A percentile compares a stretch with the other conserved stretches of the same genome.
Evolutionary conservation across 2,797 vertebrate genomes (phyloP).

Genomic region (Jordanella pulchra): DNA sequence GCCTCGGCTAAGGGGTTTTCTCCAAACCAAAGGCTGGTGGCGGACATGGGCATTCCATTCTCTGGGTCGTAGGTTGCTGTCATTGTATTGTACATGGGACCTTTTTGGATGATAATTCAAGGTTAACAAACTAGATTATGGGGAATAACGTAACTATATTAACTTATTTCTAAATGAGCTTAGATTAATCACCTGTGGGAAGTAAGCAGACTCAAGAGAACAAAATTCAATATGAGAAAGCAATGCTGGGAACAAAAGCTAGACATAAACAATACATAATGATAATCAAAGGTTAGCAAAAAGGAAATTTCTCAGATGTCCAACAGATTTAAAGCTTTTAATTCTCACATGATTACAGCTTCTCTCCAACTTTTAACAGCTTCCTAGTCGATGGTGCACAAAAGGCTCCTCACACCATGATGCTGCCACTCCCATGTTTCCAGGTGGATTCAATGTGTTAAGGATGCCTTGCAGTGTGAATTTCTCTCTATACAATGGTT

Average conservation of each 20-base stretch:
- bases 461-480: not conserved
- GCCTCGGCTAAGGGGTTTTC: constrained; percentile 85
- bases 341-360: not conserved
- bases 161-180: not conserved
- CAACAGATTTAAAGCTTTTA: not conserved
- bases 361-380: not conserved
- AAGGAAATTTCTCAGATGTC: not conserved
- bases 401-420: not conserved
- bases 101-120: constrained; percentile 66
- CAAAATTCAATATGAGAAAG: not conserved
- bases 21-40: constrained; percentile 91
- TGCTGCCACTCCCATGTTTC: not conserved
- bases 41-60: constrained; percentile 86
- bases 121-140: not conserved
- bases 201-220: not conserved
- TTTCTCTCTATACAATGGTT: not conserved
- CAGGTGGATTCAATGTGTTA: not conserved
- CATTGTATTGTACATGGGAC: constrained; percentile 91
- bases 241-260: constrained; percentile 1
- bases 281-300: too few relatives aligned
- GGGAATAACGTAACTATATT: not conserved
- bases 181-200: not conserved
- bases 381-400: not conserved
- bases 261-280: not conserved
- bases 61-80: constrained; percentile 89